These are phyloP conservation scores for Cyclophora punctaria DNA, from an alignment of 2,888 invertebrate genomes.

Conservation along the genomic window DNA sequence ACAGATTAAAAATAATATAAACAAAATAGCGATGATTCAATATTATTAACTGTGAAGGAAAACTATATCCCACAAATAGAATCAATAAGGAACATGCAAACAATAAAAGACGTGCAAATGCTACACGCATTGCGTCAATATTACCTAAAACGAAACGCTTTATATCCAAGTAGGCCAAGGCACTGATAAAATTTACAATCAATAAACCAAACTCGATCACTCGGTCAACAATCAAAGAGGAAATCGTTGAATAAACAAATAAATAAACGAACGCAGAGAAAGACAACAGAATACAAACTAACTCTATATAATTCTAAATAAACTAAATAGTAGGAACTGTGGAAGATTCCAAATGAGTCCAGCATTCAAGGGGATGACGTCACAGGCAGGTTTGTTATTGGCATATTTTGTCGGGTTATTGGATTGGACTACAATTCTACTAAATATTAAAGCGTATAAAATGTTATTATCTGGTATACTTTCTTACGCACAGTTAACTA, in stretches of 20 bases:
- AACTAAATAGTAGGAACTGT: neutral
- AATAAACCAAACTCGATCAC: conserved; percentile 7
- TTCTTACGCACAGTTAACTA: too few species aligned
- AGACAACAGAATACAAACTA: neutral
- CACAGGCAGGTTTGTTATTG: conserved; percentile 1
- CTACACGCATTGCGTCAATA: conserved; percentile 1
- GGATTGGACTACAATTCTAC: neutral
- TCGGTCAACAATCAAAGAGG: conserved; percentile 12
- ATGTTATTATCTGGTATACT: too few species aligned
- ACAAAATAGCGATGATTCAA: conserved; percentile 3
- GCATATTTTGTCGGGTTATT: conserved; percentile 1
- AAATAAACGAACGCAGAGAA: conserved; percentile 4
- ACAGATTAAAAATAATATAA: conserved; percentile 1
- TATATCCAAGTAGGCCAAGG: conserved; percentile 25
- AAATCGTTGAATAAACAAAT: conserved; percentile 12
- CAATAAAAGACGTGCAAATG: neutral
- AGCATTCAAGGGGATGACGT: neutral
- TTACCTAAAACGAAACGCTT: conserved; percentile 6
- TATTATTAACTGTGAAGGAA: too few species aligned
- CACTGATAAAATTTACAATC: conserved; percentile 23
- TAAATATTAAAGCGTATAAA: too few species aligned
- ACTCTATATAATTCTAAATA: neutral
- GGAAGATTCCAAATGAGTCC: neutral
- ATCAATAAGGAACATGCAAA: neutral
- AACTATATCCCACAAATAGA: too few species aligned